Evolutionary conservation across 1,140 invertebrate species (phyloP), one percentile per base, ranked within the genome.

Genomic region (Plodia interpunctella): DNA sequence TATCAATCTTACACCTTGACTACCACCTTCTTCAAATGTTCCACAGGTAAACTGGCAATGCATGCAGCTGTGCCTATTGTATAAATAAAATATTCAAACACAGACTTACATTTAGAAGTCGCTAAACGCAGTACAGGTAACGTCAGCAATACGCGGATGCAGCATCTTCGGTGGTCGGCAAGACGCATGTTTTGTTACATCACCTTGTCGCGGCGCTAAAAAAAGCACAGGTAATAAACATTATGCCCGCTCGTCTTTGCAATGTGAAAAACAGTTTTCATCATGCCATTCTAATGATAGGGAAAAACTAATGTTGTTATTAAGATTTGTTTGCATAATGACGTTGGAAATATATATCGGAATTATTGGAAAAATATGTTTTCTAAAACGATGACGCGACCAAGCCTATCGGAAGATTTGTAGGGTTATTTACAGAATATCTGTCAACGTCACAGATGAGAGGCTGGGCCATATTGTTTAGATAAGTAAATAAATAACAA

Each of bases 361-460:
- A 15, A 15, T 1, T 44, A 44, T 44, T n/a, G 38, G 38, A 44
- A 44, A 44, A 44, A 44, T 44, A 44, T 44, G 38, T 44, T 44
- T 44, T 44, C 38, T 44, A 15, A 15, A 44, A 44, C 38, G 15
- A 44, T 17, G 13, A 44, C 38, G 38, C 15, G 5, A 10, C 15
- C 38, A 6, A 32, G 38, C 38, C 38, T 32, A 32, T 44, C 38
- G 38, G 5, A 44, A 15, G 38, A 44, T 44, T 44, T 44, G 38
- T 44, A n/a, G 15, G 38, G 13, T 44, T 44, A 44, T 15, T 44
- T 44, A 44, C 38, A 13, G 13, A 44, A 15, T 44, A 44, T 15
- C n/a, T n/a, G n/a, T n/a, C n/a, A n/a, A 44, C 38, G 38, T 44
- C 38, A 44, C 13, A 15, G 21, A 2, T 25, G 21, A 6, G 2